Percentiles rank a stretch among this genome's conserved stretches.
These are phyloP conservation scores for Sinopyrophorus schimmeli DNA, from an alignment of 2,888 invertebrate species.

Conservation along the genomic window DNA sequence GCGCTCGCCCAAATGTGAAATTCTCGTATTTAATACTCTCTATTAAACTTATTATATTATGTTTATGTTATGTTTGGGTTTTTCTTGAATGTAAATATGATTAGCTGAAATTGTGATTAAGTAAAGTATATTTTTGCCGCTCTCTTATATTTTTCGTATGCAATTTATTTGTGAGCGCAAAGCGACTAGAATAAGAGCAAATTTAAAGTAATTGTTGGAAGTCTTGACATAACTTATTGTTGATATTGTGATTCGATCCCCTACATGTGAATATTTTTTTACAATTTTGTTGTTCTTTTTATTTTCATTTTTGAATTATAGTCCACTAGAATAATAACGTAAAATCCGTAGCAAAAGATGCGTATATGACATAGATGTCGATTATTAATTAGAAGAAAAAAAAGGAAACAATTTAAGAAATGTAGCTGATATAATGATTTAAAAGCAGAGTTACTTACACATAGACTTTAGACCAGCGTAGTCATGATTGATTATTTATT, in stretches of 20 bases:
- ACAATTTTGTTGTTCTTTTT: conserved; percentile 15
- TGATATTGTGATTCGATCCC: conserved; percentile 29
- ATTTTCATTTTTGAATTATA: conserved; percentile 8
- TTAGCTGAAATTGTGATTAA: conserved; percentile 28
- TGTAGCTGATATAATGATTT: conserved; percentile 18
- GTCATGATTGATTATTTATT: conserved; percentile 15
- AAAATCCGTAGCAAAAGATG: conserved; percentile 14
- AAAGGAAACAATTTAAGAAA: conserved; percentile 5
- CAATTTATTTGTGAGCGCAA: conserved; percentile 28
- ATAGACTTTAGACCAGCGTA: conserved; percentile 22
- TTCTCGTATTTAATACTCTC: no score
- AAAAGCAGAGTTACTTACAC: conserved; percentile 18
- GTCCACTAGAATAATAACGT: conserved; percentile 11
- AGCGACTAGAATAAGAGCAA: conserved; percentile 25
- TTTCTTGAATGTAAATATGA: conserved; percentile 21
- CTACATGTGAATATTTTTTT: conserved; percentile 28
- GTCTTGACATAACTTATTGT: conserved; percentile 26
- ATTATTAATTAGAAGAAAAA: conserved; percentile 14
- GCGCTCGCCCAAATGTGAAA: no score
- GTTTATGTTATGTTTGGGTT: no score
- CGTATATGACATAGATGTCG: conserved; percentile 21
- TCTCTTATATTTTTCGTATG: conserved; percentile 32
- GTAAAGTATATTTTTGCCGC: conserved; percentile 30
- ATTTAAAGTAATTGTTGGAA: conserved; percentile 29
- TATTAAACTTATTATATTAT: no score